Percentiles rank a stretch among this genome's conserved stretches.
Conservation (phyloP, 2,888 invertebrate genomes). For the Hipparchia sbordonii region DNA sequence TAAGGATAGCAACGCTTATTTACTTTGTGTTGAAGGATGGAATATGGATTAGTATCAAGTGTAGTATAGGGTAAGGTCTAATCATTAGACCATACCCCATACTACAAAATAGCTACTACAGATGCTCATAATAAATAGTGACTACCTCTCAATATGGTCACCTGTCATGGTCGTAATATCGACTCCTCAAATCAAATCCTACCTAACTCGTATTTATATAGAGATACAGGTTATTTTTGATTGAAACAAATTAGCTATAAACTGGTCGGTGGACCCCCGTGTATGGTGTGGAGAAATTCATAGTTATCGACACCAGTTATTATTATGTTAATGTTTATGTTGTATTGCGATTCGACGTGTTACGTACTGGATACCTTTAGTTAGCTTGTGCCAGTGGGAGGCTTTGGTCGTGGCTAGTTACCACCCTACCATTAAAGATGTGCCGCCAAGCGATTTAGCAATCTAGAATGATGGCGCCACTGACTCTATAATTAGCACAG, state of each 20-base stretch:
- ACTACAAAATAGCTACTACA: not conserved
- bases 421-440: no score
- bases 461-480: no score
- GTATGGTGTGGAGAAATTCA: conserved; percentile 32
- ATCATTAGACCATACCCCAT: not conserved
- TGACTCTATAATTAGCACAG: no score
- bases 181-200: not conserved
- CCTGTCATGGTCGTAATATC: conserved; percentile 1
- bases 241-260: not conserved
- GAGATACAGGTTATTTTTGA: not conserved
- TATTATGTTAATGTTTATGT: not conserved
- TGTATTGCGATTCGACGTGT: not conserved
- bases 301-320: conserved; percentile 15
- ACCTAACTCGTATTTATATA: not conserved
- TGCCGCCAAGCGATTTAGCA: no score
- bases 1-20: no score
- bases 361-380: not conserved
- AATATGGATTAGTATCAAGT: no score
- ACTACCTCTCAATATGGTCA: not conserved
- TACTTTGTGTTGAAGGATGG: no score
- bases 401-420: no score
- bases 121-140: not conserved
- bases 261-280: conserved; percentile 8
- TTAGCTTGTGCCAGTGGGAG: no score
- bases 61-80: not conserved